Base-by-base conservation (phyloP, 37 sponge, comb jelly and placozoan genomes). In the Agelas oroides region DNA sequence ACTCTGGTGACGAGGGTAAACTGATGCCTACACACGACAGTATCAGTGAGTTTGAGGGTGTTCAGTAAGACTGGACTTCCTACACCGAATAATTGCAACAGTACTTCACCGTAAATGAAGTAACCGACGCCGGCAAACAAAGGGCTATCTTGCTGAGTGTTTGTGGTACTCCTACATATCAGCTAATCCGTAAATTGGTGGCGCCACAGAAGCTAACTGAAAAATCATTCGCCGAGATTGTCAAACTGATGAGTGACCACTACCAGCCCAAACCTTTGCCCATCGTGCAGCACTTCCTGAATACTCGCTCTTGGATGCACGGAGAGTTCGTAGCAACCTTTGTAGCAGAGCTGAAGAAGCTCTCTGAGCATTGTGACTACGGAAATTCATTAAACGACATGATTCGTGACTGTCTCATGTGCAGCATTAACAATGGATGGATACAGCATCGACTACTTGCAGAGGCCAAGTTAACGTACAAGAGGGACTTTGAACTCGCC, bases 21-120 rank as follows among this genome's bases (percentile, higher is more conserved):
- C n/a, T n/a, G n/a, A n/a, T n/a, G 76, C n/a, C 62, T 21, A 60
- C 63, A 2, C 77, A 77, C 36, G 77, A 62, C 16, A 36, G 15
- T 60, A 35, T 77, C 6, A 39, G 77, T 2, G 62, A 30, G 38
- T 77, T 77, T 14, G 60, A 57, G 5, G 11, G 33, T 30, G 1
- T 1, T 2, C 32, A 13, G 1, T 38, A 77, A 37, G 77, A 60
- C 18, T 77, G 77, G 77, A 37, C 30, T 6, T 59, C 38, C 36
- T 77, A 77, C 77, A 35, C 23, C 12, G 62, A 77, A 32, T 17
- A 62, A 0, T 62, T 59, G 62, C 27, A 46, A 54, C 14, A 21
- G 0, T 74, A 53, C 56, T 74, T 74, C 32, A 27, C 28, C 0
- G 75, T 62, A 12, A 77, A 77, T 5, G 23, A 77, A 14, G 12